A percentile compares a stretch with the other conserved stretches of the same genome.
These are phyloP conservation scores for Prunella strophiata DNA, from an alignment of 2,797 vertebrate species.

Conservation along the genomic window DNA sequence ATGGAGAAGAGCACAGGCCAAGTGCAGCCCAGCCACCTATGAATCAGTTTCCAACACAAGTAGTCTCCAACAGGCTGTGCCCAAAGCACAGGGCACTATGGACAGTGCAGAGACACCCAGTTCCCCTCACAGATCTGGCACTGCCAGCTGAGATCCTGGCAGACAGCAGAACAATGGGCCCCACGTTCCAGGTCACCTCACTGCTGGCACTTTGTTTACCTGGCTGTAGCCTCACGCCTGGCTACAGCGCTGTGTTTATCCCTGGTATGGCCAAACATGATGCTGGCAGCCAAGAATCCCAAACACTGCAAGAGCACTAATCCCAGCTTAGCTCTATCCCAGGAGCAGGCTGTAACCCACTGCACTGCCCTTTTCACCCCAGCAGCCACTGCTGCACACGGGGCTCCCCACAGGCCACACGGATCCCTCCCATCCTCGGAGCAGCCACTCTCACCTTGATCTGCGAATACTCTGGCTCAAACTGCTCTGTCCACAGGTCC, in stretches of 20 bases:
- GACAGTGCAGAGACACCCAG: neutral
- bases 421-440: fast-evolving
- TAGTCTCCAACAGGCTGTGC: fast-evolving
- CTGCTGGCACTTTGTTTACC: neutral
- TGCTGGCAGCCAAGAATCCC: neutral
- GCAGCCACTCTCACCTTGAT: constrained; percentile 88
- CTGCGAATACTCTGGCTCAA: constrained; percentile 95
- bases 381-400: neutral
- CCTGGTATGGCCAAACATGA: neutral
- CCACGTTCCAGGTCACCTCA: neutral
- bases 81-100: neutral
- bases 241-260: neutral
- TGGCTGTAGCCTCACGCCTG: neutral
- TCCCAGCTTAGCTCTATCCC: neutral
- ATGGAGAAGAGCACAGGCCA: neutral
- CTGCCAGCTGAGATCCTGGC: neutral
- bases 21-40: neutral
- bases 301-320: neutral
- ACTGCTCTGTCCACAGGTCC: constrained; percentile 96
- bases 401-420: neutral
- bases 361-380: neutral
- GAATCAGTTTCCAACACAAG: fast-evolving
- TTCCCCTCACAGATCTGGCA: neutral
- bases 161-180: neutral
- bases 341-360: fast-evolving